A percentile compares a stretch with the other conserved stretches of the same genome.
phyloP scores from a whole-genome alignment of 2,113 vertebrate genomes.

The Neogobius melanostomus region DNA sequence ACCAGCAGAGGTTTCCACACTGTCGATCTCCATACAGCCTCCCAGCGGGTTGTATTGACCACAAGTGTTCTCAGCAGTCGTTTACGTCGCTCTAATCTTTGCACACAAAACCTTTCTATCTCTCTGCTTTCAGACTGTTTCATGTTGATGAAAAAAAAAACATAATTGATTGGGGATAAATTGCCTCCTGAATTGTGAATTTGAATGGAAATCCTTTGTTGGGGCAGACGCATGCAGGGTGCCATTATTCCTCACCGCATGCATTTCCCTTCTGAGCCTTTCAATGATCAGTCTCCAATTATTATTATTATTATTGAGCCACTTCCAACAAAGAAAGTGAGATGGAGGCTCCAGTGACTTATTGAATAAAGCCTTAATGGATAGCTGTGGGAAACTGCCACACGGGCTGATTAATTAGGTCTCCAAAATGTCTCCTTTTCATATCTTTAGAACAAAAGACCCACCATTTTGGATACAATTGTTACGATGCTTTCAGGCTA shows the following conservation, averaged over 20 bases:
- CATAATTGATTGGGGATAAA: conserved; percentile 51
- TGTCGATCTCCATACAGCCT: conserved; percentile 37
- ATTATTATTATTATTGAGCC: conserved; percentile 83
- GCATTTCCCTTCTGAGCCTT: conserved; percentile 57
- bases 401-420: conserved; percentile 89
- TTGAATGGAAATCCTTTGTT: conserved; percentile 53
- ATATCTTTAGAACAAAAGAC: conserved; percentile 84
- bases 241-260: conserved; percentile 65
- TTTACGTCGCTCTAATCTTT: conserved; percentile 47
- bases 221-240: conserved; percentile 20
- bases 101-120: conserved; percentile 24
- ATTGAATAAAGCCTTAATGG: conserved; percentile 76
- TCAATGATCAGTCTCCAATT: conserved; percentile 72
- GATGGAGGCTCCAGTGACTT: conserved; percentile 76
- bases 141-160: conserved; percentile 41
- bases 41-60: conserved; percentile 22
- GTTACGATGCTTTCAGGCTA: conserved; percentile 84
- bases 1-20: conserved; percentile 1
- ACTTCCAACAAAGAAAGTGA: conserved; percentile 78
- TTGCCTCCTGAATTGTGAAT: conserved; percentile 33
- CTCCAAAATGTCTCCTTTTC: conserved; percentile 77
- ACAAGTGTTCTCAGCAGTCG: conserved; percentile 35
- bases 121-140: conserved; percentile 31
- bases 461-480: conserved; percentile 77
- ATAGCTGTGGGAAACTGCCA: conserved; percentile 83